Percentiles rank a stretch among this genome's conserved stretches.
Evolutionary conservation across 2,113 vertebrate species (phyloP).

Genomic region (Delphinapterus leucas): DNA sequence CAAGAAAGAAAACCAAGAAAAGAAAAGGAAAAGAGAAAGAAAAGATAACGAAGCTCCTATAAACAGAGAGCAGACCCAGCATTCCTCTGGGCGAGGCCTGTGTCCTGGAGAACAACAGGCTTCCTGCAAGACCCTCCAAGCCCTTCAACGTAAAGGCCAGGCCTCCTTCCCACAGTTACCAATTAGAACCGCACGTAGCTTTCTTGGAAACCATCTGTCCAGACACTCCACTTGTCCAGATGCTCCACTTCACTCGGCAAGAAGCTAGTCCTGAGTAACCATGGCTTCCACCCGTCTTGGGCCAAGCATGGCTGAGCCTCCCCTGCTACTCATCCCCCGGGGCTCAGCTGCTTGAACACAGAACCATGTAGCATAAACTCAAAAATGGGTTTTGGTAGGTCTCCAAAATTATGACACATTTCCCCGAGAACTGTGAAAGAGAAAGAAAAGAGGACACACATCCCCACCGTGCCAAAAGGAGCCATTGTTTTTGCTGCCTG

Average conservation of each 20-base stretch:
- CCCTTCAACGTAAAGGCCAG: neutral
- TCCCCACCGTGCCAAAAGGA: neutral
- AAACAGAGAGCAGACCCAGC: neutral
- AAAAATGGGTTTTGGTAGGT: neutral
- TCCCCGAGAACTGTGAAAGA: neutral
- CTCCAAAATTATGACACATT: neutral
- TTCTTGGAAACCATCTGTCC: neutral
- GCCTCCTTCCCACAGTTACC: neutral
- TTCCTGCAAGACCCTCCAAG: neutral
- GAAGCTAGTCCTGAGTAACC: neutral
- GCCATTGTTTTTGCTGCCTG: neutral
- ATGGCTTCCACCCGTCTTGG: neutral
- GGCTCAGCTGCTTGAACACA: neutral
- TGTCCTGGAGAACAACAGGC: fast-evolving
- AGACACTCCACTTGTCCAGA: neutral
- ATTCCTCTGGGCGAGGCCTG: neutral
- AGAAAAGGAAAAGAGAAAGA: neutral
- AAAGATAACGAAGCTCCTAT: neutral
- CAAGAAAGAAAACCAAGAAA: neutral
- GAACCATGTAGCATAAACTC: neutral
- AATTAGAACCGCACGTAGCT: neutral
- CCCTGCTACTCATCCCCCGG: neutral
- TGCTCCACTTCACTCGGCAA: neutral
- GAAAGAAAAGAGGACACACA: neutral
- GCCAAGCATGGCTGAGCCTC: neutral